Evolutionary conservation across 1,140 invertebrate genomes (phyloP), one percentile per base, ranked within the genome.

Genomic region (Ips typographus): DNA sequence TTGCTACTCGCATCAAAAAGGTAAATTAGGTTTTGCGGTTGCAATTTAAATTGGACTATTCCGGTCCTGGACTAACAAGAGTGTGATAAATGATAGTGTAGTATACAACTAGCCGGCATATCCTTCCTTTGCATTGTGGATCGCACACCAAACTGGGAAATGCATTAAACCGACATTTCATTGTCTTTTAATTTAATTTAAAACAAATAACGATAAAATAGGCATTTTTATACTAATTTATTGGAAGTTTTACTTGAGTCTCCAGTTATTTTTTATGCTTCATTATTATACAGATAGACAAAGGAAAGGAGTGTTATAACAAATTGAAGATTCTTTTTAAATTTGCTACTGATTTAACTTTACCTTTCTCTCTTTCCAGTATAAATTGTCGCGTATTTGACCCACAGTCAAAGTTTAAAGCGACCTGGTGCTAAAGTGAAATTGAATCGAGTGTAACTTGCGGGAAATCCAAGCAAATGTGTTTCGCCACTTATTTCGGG

Each of bases 41-140:
- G 22, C 22, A 22, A 22, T 22, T 22, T 22, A 22, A 22, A 22
- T 22, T 22, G 0, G 22, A 22, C 22, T 22, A 22, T 22, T 22
- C 22, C 22, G 22, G 22, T 22, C 22, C 22, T 22, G 22, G 22
- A 22, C 22, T 22, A 22, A 22, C 22, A 22, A 22, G 22, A 22
- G 22, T 22, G 22, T 22, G 22, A 22, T 22, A 22, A 22, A 22
- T 22, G 22, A 22, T 22, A 22, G 22, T 22, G 22, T 22, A 22
- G 22, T 22, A 22, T 22, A 3, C 44, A 22, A 49, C 44, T 49
- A 49, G 44, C 44, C 44, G 7, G 6, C 44, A 22, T 49, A 8
- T 49, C 44, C 44, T 49, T 49, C 44, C 44, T 49, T 49, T 49
- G 44, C 44, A 49, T 49, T 49, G 44, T 49, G 44, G 44, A 49